Base-by-base conservation (phyloP, 2,113 vertebrate genomes). In the Pteruthius melanotis region DNA sequence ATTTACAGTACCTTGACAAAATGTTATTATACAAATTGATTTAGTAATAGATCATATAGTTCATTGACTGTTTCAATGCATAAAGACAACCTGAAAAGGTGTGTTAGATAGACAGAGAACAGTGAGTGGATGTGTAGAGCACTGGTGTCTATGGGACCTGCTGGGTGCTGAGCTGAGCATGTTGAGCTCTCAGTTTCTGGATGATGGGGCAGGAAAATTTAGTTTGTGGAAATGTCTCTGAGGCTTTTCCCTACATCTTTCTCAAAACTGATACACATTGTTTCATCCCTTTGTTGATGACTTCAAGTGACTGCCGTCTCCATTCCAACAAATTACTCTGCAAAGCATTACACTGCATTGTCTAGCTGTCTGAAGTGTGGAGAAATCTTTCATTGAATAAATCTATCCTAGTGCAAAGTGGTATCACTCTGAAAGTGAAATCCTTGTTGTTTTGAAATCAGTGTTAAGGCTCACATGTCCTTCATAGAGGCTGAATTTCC, bases 241-340 rank as follows among this genome's bases (percentile, higher is more conserved):
- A 44, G 15, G 30, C 4, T 81, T 94, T 81, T 70, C 18, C 28
- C 37, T 28, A 21, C 11, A 33, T 37, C 14, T 35, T 84, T 90
- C 33, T 56, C 37, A 65, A 64, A 83, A 83, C 1, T 0, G 1
- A 22, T 33, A 15, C 10, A n/a, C 37, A 28, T 40, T 53, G 31
- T 65, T 63, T 20, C 17, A 50, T 5, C 1, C 2, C 5, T 49
- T 70, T 66, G 15, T 30, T 65, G 39, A 70, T 2, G 4, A 57
- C 10, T 78, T 39, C 2, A 17, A n/a, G 28, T 3, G 15, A 4
- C 6, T 0, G 0, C 26, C 13, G 28, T 63, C 70, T 66, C 26
- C 27, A 17, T 64, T n/a, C 6, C 13, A 54, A 28, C 10, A 19
- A 35, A 19, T 9, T 50, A 27, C 17, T 39, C 35, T 16, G 9